Percentiles rank a stretch among this genome's conserved stretches.
These are phyloP conservation scores for Coenonympha arcania DNA, from an alignment of 2,888 invertebrate species.

Conservation along the genomic window DNA sequence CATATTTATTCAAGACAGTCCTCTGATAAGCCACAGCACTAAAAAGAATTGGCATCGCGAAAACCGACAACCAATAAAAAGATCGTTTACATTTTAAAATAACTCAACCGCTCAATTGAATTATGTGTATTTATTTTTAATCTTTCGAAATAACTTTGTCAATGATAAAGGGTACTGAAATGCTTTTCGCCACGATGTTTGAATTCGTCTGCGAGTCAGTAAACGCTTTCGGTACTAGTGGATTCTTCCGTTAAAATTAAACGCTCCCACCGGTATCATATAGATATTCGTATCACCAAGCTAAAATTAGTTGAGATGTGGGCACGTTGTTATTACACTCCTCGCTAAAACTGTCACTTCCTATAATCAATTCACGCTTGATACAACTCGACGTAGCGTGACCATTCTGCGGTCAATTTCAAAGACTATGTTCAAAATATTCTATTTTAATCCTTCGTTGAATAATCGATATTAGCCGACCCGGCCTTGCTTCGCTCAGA, in stretches of 20 bases:
- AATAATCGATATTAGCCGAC: too few species aligned
- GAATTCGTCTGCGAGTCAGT: conserved; percentile 18
- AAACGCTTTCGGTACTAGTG: conserved; percentile 16
- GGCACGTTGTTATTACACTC: conserved; percentile 41
- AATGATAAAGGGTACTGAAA: background rate
- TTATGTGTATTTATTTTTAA: background rate
- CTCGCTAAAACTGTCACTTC: conserved; percentile 53
- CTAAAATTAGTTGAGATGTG: conserved; percentile 45
- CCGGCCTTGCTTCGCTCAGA: too few species aligned
- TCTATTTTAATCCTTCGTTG: background rate
- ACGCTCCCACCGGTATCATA: conserved; percentile 36
- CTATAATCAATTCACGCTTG: conserved; percentile 42
- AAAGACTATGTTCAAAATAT: background rate
- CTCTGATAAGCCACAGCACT: conserved; percentile 87
- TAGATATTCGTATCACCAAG: conserved; percentile 37
- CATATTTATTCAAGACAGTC: conserved; percentile 86
- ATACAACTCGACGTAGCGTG: conserved; percentile 5
- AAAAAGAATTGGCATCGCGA: conserved; percentile 90
- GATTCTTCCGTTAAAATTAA: conserved; percentile 35
- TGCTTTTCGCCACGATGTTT: conserved; percentile 6
- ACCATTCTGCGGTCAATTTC: background rate
- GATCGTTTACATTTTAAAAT: conserved; percentile 5
- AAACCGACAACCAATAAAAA: background rate
- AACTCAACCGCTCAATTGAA: background rate
- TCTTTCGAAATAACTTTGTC: background rate